phyloP scores from a whole-genome alignment of 2,113 vertebrate genomes.

The Dasyornis broadbenti region DNA sequence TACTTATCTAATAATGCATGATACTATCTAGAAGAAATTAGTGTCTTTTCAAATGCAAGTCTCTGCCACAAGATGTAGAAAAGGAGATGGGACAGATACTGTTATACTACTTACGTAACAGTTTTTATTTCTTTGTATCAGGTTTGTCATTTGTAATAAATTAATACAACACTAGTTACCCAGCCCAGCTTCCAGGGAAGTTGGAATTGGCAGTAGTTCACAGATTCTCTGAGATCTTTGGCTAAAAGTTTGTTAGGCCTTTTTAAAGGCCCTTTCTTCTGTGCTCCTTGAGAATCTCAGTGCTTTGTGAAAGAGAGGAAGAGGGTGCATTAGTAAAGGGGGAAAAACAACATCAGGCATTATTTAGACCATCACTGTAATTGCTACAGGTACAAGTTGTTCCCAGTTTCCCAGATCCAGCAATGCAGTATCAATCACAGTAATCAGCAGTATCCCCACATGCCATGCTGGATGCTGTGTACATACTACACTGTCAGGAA shows the following conservation, averaged over 20 bases:
- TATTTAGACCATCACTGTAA: too few relatives aligned
- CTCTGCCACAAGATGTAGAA: background rate
- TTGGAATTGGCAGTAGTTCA: background rate
- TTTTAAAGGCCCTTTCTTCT: background rate
- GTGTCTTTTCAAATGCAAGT: background rate
- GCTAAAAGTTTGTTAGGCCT: background rate
- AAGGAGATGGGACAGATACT: background rate
- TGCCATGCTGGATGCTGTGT: background rate
- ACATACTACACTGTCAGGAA: accelerated
- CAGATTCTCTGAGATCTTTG: background rate
- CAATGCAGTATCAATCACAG: background rate
- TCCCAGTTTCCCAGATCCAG: background rate
- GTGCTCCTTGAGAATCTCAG: background rate
- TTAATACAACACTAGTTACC: background rate
- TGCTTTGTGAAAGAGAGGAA: background rate
- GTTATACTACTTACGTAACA: background rate
- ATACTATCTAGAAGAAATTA: background rate
- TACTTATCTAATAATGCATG: background rate
- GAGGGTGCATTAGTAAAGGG: too few relatives aligned
- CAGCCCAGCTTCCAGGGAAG: background rate
- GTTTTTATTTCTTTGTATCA: background rate
- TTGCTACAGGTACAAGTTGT: background rate
- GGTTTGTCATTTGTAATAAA: background rate
- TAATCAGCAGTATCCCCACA: background rate
- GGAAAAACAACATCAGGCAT: too few relatives aligned